Percentiles rank a stretch among this genome's conserved stretches.
phyloP scores from a whole-genome alignment of 2,113 vertebrate species.

The Lonchura striata region DNA sequence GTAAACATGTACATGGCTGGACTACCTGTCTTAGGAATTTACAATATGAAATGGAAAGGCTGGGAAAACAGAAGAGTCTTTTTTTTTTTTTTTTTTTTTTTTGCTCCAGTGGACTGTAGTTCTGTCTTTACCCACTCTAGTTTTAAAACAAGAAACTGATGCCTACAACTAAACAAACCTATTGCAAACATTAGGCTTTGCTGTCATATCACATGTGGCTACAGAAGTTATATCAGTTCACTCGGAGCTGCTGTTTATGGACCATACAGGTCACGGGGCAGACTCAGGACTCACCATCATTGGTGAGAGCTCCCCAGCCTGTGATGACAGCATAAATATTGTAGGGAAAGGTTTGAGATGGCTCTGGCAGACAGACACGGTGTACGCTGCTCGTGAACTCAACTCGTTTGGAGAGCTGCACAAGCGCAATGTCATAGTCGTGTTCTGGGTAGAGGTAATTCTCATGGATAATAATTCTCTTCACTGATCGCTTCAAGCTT shows the following conservation, averaged over 20 bases:
- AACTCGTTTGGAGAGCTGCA: conserved; percentile 81
- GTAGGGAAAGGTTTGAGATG: conserved; percentile 70
- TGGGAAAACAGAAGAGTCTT: background rate
- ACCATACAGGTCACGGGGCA: background rate
- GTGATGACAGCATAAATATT: conserved; percentile 77
- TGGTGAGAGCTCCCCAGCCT: conserved; percentile 84
- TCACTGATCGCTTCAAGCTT: conserved; percentile 70
- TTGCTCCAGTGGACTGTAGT: background rate
- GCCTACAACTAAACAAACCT: background rate
- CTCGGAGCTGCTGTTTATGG: background rate
- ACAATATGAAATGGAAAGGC: background rate
- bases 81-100: background rate
- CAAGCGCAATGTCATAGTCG: conserved; percentile 86
- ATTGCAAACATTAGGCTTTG: background rate
- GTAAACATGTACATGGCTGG: background rate
- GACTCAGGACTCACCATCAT: conserved; percentile 61
- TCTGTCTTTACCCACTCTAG: background rate
- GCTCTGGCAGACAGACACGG: conserved; percentile 83
- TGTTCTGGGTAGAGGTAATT: conserved; percentile 77
- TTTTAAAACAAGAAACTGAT: background rate
- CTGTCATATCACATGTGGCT: background rate
- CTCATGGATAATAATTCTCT: conserved; percentile 81
- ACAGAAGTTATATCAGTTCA: background rate
- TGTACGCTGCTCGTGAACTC: conserved; percentile 71
- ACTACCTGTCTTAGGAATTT: background rate